Evolutionary conservation across 2,888 invertebrate genomes (phyloP).

Genomic region (Drosophila lacicola): DNA sequence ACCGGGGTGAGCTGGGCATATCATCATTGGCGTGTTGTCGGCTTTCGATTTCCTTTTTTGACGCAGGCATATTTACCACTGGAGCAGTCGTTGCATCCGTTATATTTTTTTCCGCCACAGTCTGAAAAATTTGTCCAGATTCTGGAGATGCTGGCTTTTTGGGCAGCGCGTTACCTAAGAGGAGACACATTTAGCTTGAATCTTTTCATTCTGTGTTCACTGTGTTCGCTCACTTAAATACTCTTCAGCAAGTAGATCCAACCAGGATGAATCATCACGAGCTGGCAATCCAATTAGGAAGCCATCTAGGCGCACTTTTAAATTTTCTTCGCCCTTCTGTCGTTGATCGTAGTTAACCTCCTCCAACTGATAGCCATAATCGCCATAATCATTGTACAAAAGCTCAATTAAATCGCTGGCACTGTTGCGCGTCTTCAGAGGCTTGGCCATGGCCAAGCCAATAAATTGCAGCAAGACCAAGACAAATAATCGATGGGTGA

Average conservation of each 20-base stretch:
- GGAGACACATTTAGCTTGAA: too few species aligned
- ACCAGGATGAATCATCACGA: constrained; percentile 40
- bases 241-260: constrained; percentile 55
- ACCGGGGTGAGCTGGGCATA: constrained; percentile 51
- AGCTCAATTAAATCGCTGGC: constrained; percentile 58
- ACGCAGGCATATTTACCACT: constrained; percentile 48
- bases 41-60: constrained; percentile 65
- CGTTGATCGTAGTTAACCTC: constrained; percentile 89
- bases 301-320: constrained; percentile 87
- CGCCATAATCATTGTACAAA: constrained; percentile 65
- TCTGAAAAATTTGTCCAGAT: constrained; percentile 32
- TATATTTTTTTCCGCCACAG: constrained; percentile 19
- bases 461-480: constrained; percentile 63
- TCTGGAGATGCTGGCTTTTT: constrained; percentile 33
- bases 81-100: constrained; percentile 19
- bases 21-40: constrained; percentile 53
- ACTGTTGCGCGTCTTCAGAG: constrained; percentile 40
- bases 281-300: constrained; percentile 78
- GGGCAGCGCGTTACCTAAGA: constrained; percentile 44
- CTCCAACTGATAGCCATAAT: constrained; percentile 79
- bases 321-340: constrained; percentile 92
- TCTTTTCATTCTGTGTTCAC: neutral
- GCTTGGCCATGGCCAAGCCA: constrained; percentile 34
- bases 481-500: constrained; percentile 83
- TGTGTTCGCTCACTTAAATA: constrained; percentile 51